Conservation (phyloP, 2,888 invertebrate species). For the Drosophila atroscutellata region DNA sequence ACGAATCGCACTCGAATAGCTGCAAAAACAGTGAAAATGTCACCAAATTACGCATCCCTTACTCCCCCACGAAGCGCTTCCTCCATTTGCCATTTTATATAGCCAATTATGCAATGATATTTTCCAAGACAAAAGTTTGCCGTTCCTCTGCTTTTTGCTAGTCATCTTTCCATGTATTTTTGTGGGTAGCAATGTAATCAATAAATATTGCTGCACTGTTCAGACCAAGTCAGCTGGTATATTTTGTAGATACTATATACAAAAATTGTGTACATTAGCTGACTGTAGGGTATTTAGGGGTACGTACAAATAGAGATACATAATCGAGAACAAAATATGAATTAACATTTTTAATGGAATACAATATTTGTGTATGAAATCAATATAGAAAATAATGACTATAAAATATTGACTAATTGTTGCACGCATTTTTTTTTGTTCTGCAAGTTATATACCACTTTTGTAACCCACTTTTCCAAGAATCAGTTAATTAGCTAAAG, state of each 20-base stretch:
- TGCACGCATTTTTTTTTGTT: not conserved
- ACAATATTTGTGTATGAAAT: not conserved
- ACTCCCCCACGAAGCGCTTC: not conserved
- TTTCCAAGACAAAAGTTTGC: slow-evolving; percentile 56
- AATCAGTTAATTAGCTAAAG: too few species aligned
- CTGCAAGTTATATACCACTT: not conserved
- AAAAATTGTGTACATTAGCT: not conserved
- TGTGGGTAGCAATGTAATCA: slow-evolving; percentile 53
- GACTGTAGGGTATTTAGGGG: not conserved
- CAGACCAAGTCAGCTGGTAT: slow-evolving; percentile 47
- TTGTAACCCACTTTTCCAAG: not conserved
- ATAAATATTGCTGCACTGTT: slow-evolving; percentile 68
- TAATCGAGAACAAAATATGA: not conserved
- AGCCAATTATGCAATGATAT: slow-evolving; percentile 70
- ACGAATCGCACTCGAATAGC: slow-evolving; percentile 4
- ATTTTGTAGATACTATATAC: slow-evolving; percentile 27
- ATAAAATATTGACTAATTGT: not conserved
- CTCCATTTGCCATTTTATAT: slow-evolving; percentile 24
- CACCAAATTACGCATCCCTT: slow-evolving; percentile 1
- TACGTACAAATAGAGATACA: not conserved
- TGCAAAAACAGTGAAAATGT: slow-evolving; percentile 25
- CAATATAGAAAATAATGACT: not conserved
- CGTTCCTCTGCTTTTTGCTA: slow-evolving; percentile 24
- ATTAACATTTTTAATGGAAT: not conserved
- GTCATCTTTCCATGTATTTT: slow-evolving; percentile 37